Conservation (phyloP, 2,113 vertebrate genomes). For the Ptyas mucosa region DNA sequence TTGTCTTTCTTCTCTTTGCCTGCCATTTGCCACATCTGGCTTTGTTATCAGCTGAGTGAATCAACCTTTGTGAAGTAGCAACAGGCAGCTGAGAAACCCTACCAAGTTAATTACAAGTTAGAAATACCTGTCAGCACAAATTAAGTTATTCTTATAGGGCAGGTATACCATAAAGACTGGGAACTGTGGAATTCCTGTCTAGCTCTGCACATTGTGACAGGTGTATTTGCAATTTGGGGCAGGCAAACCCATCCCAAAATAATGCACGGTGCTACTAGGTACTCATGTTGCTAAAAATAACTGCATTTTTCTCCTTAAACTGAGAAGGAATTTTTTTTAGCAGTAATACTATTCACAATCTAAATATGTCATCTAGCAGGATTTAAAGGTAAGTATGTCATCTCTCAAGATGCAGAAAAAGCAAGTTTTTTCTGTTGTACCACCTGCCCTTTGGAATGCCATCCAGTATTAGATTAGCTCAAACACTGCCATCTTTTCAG, state of each 20-base stretch:
- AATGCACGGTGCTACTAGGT: background rate
- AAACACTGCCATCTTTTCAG: no score
- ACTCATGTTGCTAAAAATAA: slow-evolving; percentile 3
- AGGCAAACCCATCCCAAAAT: background rate
- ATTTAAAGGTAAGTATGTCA: background rate
- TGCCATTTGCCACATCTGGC: background rate
- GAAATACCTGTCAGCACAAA: slow-evolving; percentile 19
- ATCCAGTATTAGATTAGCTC: background rate
- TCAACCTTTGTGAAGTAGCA: background rate
- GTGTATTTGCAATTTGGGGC: slow-evolving; percentile 7
- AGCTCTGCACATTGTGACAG: slow-evolving; percentile 9
- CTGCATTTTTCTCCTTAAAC: background rate
- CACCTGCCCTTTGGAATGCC: background rate
- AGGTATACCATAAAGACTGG: background rate
- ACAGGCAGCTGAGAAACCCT: slow-evolving; percentile 19
- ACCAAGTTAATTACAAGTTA: slow-evolving; percentile 1
- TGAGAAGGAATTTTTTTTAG: background rate
- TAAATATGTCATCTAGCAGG: background rate
- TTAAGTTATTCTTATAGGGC: background rate
- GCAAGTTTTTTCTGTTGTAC: background rate
- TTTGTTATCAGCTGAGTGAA: slow-evolving; percentile 30
- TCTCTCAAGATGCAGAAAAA: background rate
- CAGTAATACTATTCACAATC: background rate
- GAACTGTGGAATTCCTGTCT: background rate
- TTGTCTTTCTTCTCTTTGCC: slow-evolving; percentile 32